Evolutionary conservation across 2,113 vertebrate species (phyloP).

Genomic region (Brachyistius frenatus): DNA sequence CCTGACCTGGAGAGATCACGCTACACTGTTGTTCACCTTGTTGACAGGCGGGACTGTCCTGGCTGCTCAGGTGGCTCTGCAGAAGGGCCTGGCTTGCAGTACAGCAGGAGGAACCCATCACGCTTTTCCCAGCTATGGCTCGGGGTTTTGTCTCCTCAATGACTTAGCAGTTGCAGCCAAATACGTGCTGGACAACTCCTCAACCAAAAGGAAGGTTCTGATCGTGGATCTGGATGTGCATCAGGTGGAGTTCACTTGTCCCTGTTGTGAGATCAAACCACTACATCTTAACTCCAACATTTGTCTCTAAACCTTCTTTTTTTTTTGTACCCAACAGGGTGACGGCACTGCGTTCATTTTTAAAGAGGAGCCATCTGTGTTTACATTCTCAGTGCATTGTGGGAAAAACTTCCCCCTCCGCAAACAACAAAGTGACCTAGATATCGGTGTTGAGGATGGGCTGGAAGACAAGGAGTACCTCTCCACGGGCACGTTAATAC

Average conservation of each 20-base stretch:
- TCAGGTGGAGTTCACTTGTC: conserved; percentile 59
- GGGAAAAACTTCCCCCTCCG: conserved; percentile 76
- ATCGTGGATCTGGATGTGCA: conserved; percentile 80
- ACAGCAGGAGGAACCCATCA: conserved; percentile 80
- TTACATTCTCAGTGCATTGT: conserved; percentile 79
- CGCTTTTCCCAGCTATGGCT: conserved; percentile 72
- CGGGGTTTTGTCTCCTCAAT: conserved; percentile 79
- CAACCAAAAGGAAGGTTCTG: conserved; percentile 60
- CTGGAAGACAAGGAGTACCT: conserved; percentile 72
- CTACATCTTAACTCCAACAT: too few relatives aligned
- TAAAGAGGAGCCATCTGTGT: conserved; percentile 73
- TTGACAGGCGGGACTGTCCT: conserved; percentile 73
- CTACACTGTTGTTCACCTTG: neutral
- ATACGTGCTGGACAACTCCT: conserved; percentile 30
- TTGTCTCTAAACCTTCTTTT: neutral
- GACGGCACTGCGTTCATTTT: conserved; percentile 80
- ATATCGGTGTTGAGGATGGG: conserved; percentile 69
- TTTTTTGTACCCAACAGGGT: conserved; percentile 57
- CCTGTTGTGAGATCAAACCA: neutral
- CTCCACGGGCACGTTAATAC: conserved; percentile 53
- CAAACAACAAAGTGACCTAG: conserved; percentile 77
- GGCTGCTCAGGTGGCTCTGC: conserved; percentile 69
- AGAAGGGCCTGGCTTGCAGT: conserved; percentile 78
- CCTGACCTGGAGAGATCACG: neutral
- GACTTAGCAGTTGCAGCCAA: conserved; percentile 76